phyloP scores from a whole-genome alignment of 2,797 vertebrate species.

The Crax fasciolata region DNA sequence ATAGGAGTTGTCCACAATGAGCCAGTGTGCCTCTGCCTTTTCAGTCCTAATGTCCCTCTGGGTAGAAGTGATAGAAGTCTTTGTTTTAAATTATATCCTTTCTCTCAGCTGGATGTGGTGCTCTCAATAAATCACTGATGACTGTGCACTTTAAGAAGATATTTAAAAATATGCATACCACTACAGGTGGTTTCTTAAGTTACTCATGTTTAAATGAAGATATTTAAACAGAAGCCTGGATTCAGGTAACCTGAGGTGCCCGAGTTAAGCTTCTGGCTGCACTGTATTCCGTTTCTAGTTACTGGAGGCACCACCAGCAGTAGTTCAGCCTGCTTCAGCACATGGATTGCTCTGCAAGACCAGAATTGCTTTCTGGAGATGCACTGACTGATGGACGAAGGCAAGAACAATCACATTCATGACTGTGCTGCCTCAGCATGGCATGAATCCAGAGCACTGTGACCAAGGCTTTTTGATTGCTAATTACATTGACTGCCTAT shows the following conservation, averaged over 20 bases:
- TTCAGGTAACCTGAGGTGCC: background rate
- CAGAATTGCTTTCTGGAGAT: background rate
- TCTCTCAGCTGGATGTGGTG: background rate
- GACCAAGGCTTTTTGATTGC: background rate
- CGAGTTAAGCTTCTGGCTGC: background rate
- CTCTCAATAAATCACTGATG: background rate
- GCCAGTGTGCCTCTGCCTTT: background rate
- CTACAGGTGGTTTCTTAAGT: background rate
- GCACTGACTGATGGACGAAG: background rate
- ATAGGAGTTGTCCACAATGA: background rate
- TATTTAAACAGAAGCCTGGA: background rate
- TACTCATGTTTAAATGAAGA: background rate
- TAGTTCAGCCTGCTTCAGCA: background rate
- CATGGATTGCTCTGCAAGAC: background rate
- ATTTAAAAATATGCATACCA: background rate
- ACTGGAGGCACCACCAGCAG: background rate
- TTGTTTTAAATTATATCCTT: background rate
- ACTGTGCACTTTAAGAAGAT: background rate
- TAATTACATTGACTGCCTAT: background rate
- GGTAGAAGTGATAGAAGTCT: background rate
- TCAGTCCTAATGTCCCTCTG: background rate
- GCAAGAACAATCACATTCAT: fast-evolving
- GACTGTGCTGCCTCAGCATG: background rate
- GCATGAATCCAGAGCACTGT: background rate
- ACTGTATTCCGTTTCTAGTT: background rate